phyloP scores from a whole-genome alignment of 2,888 invertebrate species.

The Rosalia funebris region DNA sequence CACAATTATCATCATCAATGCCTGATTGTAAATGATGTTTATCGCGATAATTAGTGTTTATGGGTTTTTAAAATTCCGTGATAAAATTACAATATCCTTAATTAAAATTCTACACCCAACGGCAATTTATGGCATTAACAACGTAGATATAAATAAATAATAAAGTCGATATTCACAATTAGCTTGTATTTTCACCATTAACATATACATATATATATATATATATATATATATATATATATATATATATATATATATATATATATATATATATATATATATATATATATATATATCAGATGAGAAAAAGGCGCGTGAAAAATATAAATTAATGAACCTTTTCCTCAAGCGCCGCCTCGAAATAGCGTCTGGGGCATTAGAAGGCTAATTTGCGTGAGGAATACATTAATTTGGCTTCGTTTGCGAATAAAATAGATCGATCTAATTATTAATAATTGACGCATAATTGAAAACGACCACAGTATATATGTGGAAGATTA shows the following conservation, averaged over 20 bases:
- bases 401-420: slow-evolving; percentile 24
- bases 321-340: neutral
- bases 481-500: slow-evolving; percentile 16
- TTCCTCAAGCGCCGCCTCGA: neutral
- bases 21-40: neutral
- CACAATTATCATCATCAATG: neutral
- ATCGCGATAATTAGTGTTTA: slow-evolving; percentile 21
- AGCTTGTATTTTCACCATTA: slow-evolving; percentile 1
- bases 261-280: neutral
- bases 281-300: too few relatives aligned
- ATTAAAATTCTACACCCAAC: slow-evolving; percentile 11
- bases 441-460: slow-evolving; percentile 35
- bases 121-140: slow-evolving; percentile 11
- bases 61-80: slow-evolving; percentile 8
- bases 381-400: slow-evolving; percentile 15
- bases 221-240: neutral
- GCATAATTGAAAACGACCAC: slow-evolving; percentile 27
- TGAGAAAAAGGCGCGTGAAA: neutral
- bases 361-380: neutral
- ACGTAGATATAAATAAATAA: slow-evolving; percentile 8
- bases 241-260: neutral
- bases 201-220: neutral
- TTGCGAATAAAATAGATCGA: slow-evolving; percentile 38
- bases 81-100: slow-evolving; percentile 17
- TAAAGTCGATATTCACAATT: slow-evolving; percentile 5